phyloP scores from a whole-genome alignment of 2,797 vertebrate genomes.

The Rhynchonycteris naso region DNA sequence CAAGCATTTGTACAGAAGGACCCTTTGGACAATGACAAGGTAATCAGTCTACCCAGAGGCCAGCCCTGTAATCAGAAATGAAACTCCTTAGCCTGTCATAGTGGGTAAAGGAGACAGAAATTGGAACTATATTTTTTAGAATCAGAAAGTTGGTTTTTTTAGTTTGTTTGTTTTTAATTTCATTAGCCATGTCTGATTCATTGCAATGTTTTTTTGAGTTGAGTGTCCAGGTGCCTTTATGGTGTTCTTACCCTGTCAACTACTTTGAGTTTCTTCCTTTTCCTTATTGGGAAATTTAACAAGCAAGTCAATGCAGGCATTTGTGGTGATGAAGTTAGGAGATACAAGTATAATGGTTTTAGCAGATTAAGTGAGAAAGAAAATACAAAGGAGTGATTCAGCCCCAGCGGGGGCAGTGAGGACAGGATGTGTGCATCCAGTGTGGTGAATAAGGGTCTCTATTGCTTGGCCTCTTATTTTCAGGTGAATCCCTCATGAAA shows the following conservation, averaged over 20 bases:
- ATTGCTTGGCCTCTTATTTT: not conserved
- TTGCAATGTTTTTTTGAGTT: not conserved
- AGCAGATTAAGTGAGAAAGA: conserved; percentile 57
- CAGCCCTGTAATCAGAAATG: not conserved
- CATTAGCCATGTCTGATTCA: not conserved
- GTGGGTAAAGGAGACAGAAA: not conserved
- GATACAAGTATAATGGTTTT: conserved; percentile 52
- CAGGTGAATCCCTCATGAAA: not conserved
- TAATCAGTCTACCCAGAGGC: conserved; percentile 77
- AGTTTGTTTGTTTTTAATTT: not conserved
- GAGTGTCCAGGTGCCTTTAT: not conserved
- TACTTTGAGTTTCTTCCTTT: not conserved
- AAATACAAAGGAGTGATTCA: not conserved
- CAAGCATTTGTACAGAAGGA: conserved; percentile 96
- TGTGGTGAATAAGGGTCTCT: not conserved
- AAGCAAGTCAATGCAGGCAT: conserved; percentile 41
- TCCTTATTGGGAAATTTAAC: conserved; percentile 60
- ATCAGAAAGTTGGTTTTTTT: not conserved
- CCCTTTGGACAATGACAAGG: conserved; percentile 94
- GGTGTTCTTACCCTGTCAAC: not conserved
- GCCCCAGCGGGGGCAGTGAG: not conserved
- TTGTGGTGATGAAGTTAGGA: not conserved
- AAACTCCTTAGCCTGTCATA: not conserved
- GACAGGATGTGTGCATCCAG: not conserved
- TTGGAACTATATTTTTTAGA: conserved; percentile 5